Conservation (phyloP, 2,113 vertebrate species). For the Irena cyanogastra region DNA sequence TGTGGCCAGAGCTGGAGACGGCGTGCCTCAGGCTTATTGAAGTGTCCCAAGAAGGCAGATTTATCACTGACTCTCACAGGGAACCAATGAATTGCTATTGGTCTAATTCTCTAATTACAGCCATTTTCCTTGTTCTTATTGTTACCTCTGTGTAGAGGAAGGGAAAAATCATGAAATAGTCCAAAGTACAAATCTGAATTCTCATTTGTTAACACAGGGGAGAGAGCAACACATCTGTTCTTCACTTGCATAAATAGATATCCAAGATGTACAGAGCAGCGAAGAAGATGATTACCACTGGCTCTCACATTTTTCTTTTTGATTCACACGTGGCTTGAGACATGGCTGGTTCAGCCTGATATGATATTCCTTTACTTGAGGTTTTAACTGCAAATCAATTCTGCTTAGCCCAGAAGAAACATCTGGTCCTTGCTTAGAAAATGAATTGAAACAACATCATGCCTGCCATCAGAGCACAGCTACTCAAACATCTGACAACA, state of each 20-base stretch:
- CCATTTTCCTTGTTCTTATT: background rate
- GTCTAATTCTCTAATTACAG: background rate
- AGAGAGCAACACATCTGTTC: background rate
- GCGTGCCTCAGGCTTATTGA: background rate
- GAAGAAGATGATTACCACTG: background rate
- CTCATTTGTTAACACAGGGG: background rate
- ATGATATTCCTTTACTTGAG: background rate
- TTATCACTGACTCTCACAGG: background rate
- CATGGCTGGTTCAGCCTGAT: background rate
- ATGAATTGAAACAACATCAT: background rate
- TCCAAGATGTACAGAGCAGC: background rate
- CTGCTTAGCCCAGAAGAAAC: background rate
- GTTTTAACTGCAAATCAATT: background rate
- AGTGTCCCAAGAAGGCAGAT: background rate
- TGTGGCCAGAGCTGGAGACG: background rate
- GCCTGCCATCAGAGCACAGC: background rate
- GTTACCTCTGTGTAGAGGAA: background rate
- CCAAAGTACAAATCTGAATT: background rate
- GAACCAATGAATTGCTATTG: background rate
- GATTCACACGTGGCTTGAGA: background rate
- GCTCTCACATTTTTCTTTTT: background rate
- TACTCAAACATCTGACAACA: background rate
- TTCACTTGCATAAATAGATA: background rate
- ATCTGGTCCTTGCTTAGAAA: background rate
- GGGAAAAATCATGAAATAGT: background rate